Percentiles rank a stretch among this genome's conserved stretches.
Evolutionary conservation across 2,113 vertebrate species (phyloP).

Genomic region (Cettia cetti): DNA sequence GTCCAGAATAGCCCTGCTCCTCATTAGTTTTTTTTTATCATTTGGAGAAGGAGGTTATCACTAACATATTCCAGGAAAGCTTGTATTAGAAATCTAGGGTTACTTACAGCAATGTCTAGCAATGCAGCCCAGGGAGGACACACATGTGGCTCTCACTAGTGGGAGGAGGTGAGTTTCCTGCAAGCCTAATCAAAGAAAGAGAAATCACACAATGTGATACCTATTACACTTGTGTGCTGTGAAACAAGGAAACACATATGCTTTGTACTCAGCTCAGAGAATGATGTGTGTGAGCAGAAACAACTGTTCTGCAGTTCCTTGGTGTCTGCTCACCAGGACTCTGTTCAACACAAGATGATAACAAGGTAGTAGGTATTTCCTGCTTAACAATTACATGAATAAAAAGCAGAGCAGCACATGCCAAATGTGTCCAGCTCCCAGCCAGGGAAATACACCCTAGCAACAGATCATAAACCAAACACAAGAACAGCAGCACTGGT

Average conservation of each 20-base stretch:
- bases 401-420: constrained; percentile 39
- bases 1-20: neutral
- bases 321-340: constrained; percentile 9
- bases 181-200: constrained; percentile 1
- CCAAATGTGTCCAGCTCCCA: constrained; percentile 8
- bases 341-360: constrained; percentile 33
- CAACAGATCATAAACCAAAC: constrained; percentile 43
- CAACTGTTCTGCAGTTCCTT: constrained; percentile 20
- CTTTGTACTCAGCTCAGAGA: neutral
- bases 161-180: neutral
- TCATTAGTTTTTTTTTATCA: fast-evolving
- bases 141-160: neutral
- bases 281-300: constrained; percentile 35
- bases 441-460: constrained; percentile 18
- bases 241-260: neutral
- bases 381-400: constrained; percentile 27
- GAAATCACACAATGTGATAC: neutral
- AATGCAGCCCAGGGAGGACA: neutral
- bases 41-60: neutral
- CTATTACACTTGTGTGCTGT: neutral
- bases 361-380: constrained; percentile 62
- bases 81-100: neutral
- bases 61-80: neutral
- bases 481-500: neutral
- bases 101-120: neutral